A percentile compares a stretch with the other conserved stretches of the same genome.
Evolutionary conservation across 2,888 invertebrate genomes (phyloP).

Genomic region (Idaea aversata): DNA sequence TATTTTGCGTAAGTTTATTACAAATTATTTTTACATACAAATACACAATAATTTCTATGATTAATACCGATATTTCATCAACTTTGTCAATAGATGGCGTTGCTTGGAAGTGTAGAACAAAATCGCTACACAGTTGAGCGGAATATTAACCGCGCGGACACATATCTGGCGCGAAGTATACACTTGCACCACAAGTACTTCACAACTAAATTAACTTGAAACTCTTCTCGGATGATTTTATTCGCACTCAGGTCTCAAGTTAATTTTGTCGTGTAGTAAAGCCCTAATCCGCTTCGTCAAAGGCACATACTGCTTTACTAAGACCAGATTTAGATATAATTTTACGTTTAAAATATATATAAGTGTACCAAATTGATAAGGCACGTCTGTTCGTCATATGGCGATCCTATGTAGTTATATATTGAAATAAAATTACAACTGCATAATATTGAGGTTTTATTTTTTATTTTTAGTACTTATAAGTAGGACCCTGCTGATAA

Average conservation of each 20-base stretch:
- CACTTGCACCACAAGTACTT: too few species aligned
- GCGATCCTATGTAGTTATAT: constrained; percentile 75
- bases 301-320: constrained; percentile 5
- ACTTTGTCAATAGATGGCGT: too few species aligned
- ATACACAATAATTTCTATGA: too few species aligned
- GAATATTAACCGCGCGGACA: too few species aligned
- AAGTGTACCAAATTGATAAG: constrained; percentile 66
- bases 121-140: too few species aligned
- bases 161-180: too few species aligned
- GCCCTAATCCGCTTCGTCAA: neutral
- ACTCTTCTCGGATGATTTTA: neutral
- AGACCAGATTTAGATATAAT: constrained; percentile 19
- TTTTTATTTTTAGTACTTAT: constrained; percentile 17
- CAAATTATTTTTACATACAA: too few species aligned
- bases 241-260: neutral
- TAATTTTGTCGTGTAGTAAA: neutral
- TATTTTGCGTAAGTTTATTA: too few species aligned
- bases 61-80: too few species aligned
- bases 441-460: constrained; percentile 30
- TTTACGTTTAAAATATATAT: constrained; percentile 25
- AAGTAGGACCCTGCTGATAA: neutral
- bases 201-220: neutral
- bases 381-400: constrained; percentile 44
- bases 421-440: constrained; percentile 68
- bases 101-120: too few species aligned